Conservation (phyloP, 2,797 vertebrate genomes). For the Microcaecilia unicolor region DNA sequence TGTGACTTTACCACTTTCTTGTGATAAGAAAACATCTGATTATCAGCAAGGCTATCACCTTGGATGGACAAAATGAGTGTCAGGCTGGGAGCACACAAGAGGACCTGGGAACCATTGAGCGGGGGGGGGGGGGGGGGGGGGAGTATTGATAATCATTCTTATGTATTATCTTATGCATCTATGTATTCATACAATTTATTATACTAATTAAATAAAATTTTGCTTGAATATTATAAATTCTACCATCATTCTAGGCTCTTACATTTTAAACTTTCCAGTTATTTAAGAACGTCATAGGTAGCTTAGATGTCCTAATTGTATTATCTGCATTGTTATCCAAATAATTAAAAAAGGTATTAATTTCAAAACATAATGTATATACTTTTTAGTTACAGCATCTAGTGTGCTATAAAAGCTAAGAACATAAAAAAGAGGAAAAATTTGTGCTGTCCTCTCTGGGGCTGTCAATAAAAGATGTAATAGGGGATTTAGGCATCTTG, state of each 20-base stretch:
- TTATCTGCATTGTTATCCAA: conserved; percentile 83
- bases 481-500: conserved; percentile 78
- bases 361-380: conserved; percentile 60
- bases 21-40: no score
- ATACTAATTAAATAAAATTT: conserved; percentile 8
- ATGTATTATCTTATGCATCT: no score
- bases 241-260: no score
- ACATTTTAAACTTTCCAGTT: conserved; percentile 30
- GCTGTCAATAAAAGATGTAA: conserved; percentile 80
- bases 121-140: no score
- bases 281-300: conserved; percentile 25
- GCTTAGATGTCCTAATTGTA: conserved; percentile 72
- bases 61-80: no score
- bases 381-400: conserved; percentile 58
- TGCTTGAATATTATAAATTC: no score
- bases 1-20: no score
- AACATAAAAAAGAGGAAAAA: conserved; percentile 57
- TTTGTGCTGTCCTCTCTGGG: conserved; percentile 65
- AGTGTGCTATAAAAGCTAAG: conserved; percentile 46
- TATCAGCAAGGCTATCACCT: no score
- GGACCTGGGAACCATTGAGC: no score
- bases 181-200: no score
- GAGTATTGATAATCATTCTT: no score
- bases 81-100: no score
- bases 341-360: conserved; percentile 81